Evolutionary conservation across 2,888 invertebrate species (phyloP), one percentile per base, ranked within the genome.

Genomic region (Rhagonycha fulva): DNA sequence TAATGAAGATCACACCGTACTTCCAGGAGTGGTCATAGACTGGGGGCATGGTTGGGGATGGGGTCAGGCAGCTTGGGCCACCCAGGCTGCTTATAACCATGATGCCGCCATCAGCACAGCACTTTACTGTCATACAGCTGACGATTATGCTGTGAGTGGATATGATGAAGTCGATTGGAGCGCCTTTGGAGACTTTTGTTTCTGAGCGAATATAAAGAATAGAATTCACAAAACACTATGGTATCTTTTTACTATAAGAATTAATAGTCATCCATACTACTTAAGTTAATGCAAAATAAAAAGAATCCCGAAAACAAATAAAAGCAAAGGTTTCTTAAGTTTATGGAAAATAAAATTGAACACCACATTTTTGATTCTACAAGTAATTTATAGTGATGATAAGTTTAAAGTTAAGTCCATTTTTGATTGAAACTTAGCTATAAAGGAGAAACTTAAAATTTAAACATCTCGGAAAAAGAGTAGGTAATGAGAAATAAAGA

Each of bases 21-120:
- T 87, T 30, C 82, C 87, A 30, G 87, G 87, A 11, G 86, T 87
- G 12, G 85, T 84, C 63, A 84, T 87, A 75, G 87, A 86, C 78
- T 94, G 94, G 94, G 94, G 94, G 4, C 93, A 94, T 82, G 94
- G 94, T 68, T 93, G 93, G 93, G 94, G 94, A 2, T 94, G 93
- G 93, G 92, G 93, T 73, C 93, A 92, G 82, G 89, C 90, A 9
- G 88, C 88, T 4, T 90, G 90, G 83, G 90, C 90, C 63, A 89
- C 90, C 86, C 89, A 90, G 5, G 89, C 90, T 14, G 89, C 90
- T 69, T 92, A 91, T 14, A 90, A 91, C 4, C 92, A 92, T 85
- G 92, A 92, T 73, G 91, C 92, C 0, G 88, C 88, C 1, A 89
- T 90, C 81, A 92, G 91, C 75, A 91, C 92, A 78, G 91, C 92